Conservation (phyloP, 1,140 invertebrate genomes). For the Camponotus pennsylvanicus region DNA sequence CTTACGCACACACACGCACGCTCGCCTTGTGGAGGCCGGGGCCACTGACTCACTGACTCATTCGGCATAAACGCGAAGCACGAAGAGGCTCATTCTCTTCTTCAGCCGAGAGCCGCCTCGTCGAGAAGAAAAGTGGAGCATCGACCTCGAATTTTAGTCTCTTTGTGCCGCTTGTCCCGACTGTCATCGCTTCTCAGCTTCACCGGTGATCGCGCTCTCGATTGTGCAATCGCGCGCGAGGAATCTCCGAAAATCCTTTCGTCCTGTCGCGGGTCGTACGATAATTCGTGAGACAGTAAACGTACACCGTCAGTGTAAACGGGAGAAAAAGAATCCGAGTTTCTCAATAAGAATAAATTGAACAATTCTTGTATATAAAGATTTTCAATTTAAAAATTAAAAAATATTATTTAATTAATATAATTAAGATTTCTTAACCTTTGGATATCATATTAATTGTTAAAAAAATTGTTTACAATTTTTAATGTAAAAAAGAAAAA, state of each 20-base stretch:
- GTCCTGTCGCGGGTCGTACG: neutral
- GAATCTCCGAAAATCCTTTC: slow-evolving; percentile 10
- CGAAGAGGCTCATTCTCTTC: slow-evolving; percentile 59
- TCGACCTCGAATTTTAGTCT: slow-evolving; percentile 72
- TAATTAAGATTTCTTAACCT: neutral
- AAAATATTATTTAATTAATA: neutral
- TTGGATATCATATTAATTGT: neutral
- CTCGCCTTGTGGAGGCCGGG: slow-evolving; percentile 70
- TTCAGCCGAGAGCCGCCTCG: slow-evolving; percentile 37
- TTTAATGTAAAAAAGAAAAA: neutral
- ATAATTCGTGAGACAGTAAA: neutral
- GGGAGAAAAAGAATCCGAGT: neutral
- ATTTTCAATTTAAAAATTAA: neutral
- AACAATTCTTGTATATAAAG: neutral
- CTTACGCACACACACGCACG: slow-evolving; percentile 17
- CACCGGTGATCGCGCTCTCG: slow-evolving; percentile 8
- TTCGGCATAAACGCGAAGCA: slow-evolving; percentile 72
- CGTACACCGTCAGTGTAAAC: neutral
- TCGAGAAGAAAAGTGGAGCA: slow-evolving; percentile 76
- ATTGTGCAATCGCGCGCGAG: slow-evolving; percentile 63
- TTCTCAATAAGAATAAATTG: neutral
- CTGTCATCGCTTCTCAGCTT: slow-evolving; percentile 57
- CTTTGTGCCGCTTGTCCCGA: slow-evolving; percentile 35
- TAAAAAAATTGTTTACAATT: neutral
- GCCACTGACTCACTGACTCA: slow-evolving; percentile 78